A percentile compares a stretch with the other conserved stretches of the same genome.
phyloP scores from a whole-genome alignment of 2,113 vertebrate genomes.

The Calidris pygmaea region DNA sequence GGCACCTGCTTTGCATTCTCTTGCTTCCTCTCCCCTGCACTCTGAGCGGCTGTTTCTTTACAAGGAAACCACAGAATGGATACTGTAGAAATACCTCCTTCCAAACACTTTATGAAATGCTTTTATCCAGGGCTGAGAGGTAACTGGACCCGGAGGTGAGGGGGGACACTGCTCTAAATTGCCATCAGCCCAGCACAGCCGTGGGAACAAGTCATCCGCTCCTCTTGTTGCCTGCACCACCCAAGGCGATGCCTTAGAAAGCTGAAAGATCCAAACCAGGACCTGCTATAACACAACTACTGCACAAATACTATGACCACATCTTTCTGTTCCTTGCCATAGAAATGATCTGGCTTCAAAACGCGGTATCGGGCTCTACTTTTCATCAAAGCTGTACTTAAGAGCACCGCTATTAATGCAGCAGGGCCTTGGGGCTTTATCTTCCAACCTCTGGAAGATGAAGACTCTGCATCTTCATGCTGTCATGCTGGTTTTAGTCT shows the following conservation, averaged over 20 bases:
- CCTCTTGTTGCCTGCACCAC: background rate
- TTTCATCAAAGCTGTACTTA: background rate
- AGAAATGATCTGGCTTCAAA: background rate
- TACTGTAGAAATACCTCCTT: background rate
- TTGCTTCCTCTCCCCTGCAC: background rate
- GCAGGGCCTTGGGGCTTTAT: background rate
- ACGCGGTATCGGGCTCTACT: background rate
- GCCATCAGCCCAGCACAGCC: background rate
- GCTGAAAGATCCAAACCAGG: background rate
- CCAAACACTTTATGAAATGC: background rate
- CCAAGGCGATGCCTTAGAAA: fast-evolving
- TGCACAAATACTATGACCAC: background rate
- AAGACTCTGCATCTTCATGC: background rate
- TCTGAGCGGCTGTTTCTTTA: background rate
- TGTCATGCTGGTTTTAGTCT: background rate
- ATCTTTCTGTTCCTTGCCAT: background rate
- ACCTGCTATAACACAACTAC: background rate
- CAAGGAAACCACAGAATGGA: background rate
- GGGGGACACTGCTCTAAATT: background rate
- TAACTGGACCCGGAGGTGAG: background rate
- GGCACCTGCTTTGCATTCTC: background rate
- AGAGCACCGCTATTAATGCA: background rate
- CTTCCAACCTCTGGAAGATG: background rate
- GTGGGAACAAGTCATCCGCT: fast-evolving
- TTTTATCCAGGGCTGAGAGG: background rate